Evolutionary conservation across 2,888 invertebrate species (phyloP), one percentile per base, ranked within the genome.

Genomic region (Drosophila melanosoma): DNA sequence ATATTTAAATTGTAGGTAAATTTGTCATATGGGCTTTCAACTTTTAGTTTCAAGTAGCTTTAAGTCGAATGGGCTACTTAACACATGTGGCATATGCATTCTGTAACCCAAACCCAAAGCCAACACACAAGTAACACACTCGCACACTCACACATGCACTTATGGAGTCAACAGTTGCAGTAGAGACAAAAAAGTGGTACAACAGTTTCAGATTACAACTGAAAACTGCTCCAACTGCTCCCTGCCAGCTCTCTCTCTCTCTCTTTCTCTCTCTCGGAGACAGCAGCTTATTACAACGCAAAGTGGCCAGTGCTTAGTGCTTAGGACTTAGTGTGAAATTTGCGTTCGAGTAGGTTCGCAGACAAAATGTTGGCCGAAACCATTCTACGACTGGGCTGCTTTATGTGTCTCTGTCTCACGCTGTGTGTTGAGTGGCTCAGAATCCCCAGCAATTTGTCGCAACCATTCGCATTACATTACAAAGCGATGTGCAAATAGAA

Each of bases 401-500:
- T 26, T 40, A n/a, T 36, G 35, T 63, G 48, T 45, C 56, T 35
- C 79, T 63, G 48, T 53, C 56, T 35, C 79, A 66, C 67, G 64
- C 64, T 75, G 79, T 51, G 70, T 53, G 53, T 61, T 59, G 71
- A 80, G 87, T 74, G 62, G 69, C 82, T 76, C 61, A 32, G 78
- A 89, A 89, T 86, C 82, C 86, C 82, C 72, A 85, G 80, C 88
- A 89, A 86, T 86, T 86, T 89, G 86, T 86, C 78, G 83, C 80
- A 89, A 84, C 89, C 84, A 78, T 85, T 87, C 90, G 82, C 83
- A 86, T 86, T 86, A 87, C 86, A 86, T 87, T 83, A 79, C 89
- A 87, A 83, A 89, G 81, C 82, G 84, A 75, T 79, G 89, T 78
- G 87, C 87, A 84, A 84, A 84, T 89, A 83, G 89, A 74, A 89